Evolutionary conservation across 2,888 invertebrate genomes (phyloP), one percentile per base, ranked within the genome.

Genomic region (Lepidochrysops patricia): DNA sequence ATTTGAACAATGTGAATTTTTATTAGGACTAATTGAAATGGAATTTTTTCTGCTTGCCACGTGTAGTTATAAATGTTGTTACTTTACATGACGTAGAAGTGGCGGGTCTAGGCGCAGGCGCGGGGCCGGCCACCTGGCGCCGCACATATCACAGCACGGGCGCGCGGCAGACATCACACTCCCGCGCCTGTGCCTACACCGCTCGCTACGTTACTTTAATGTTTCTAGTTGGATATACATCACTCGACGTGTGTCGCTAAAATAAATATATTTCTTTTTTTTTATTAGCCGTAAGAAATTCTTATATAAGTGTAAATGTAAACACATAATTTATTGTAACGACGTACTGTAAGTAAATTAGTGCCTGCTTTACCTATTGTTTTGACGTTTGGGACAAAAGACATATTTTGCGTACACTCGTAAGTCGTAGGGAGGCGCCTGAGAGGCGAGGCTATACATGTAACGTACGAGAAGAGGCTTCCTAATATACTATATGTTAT

Each of bases 311-410:
- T 83, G 79, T 86, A 84, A 82, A 83, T 82, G 77, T 81, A 82
- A 83, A 82, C 75, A 82, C 81, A 82, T 87, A 86, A 88, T 86
- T 88, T 88, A 88, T 88, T 88, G 77, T 86, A 84, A 79, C 77
- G 74, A 80, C 82, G 81, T 84, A 86, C 73, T 72, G 73, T 83
- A 84, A 81, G 82, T 85, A 78, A n/a, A 83, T 83, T 88, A 88
- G 89, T 88, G 88, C 89, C 89, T 89, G 88, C 87, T 88, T 87
- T 76, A 81, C 77, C 81, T 72, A 72, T 81, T 75, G 80, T 77
- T 72, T 72, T 82, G 77, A 78, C 70, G 73, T 72, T 72, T 72
- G 67, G 72, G 71, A 78, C 75, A 82, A 85, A 88, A 88, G 86
- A 89, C 85, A 88, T 85, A 82, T 85, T 84, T 83, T 80, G 84